phyloP scores from a whole-genome alignment of 2,797 vertebrate species.

The Chiroxiphia lanceolata region DNA sequence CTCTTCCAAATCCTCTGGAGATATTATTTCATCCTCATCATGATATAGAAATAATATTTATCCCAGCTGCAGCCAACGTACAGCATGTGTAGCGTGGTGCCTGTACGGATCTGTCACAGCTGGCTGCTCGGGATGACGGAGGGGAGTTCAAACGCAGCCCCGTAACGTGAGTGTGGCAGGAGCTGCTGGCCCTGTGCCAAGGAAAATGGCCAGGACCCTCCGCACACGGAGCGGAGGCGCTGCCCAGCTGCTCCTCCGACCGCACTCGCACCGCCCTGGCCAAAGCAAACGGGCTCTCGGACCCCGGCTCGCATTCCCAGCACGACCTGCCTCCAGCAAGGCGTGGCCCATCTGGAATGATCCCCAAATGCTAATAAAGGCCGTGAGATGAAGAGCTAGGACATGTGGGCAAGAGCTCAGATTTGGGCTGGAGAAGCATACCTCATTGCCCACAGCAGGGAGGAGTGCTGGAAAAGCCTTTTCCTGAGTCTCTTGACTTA shows the following conservation, averaged over 20 bases:
- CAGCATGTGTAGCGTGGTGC: background rate
- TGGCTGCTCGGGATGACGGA: background rate
- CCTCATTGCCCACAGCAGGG: background rate
- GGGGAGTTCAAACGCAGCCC: background rate
- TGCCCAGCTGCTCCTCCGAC: background rate
- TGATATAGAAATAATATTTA: slow-evolving; percentile 28
- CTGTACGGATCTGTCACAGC: background rate
- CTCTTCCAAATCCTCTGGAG: background rate
- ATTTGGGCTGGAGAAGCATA: background rate
- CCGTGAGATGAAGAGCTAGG: background rate
- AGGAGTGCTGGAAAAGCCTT: background rate
- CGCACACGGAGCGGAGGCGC: accelerated
- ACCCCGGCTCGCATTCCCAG: background rate
- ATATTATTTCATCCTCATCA: background rate
- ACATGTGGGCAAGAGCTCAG: background rate
- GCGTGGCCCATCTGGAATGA: background rate
- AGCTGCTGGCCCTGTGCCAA: slow-evolving; percentile 17
- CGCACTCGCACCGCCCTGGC: background rate
- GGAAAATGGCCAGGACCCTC: background rate
- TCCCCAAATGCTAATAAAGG: background rate
- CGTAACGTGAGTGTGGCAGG: background rate
- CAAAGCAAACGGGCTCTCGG: slow-evolving; percentile 30
- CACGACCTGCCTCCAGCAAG: background rate
- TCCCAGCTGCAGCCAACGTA: slow-evolving; percentile 48
- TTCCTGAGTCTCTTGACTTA: background rate